Percentiles rank a stretch among this genome's conserved stretches.
Conservation (phyloP, 23 tunicate genomes). For the Halocynthia roretzi region DNA sequence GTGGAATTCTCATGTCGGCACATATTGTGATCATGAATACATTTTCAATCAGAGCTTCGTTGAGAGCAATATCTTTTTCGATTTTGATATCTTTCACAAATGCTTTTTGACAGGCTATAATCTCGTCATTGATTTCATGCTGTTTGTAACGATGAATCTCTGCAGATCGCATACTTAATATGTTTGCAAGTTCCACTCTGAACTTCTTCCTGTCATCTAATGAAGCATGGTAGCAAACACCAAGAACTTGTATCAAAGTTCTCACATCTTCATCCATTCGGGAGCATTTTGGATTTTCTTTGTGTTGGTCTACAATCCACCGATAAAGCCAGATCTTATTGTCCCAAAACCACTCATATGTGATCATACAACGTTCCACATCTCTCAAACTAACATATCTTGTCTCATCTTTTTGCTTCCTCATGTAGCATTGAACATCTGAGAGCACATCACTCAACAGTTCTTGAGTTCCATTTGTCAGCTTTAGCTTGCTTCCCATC, state of each 20-base stretch:
- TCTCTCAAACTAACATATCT: constrained; percentile 80
- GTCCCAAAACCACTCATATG: constrained; percentile 34
- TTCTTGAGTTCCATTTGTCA: not conserved
- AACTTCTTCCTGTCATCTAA: constrained; percentile 32
- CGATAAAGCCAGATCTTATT: constrained; percentile 35
- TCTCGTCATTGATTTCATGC: constrained; percentile 30
- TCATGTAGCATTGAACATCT: constrained; percentile 39
- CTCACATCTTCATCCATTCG: not conserved
- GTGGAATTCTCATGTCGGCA: constrained; percentile 59
- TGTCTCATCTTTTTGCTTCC: constrained; percentile 13
- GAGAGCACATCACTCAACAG: constrained; percentile 32
- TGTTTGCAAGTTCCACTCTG: constrained; percentile 20
- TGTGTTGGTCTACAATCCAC: constrained; percentile 4
- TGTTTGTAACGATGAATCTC: not conserved
- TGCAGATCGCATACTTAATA: not conserved
- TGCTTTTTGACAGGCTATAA: constrained; percentile 55
- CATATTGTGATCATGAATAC: constrained; percentile 53
- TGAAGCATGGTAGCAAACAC: constrained; percentile 63
- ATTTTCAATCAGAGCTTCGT: constrained; percentile 66
- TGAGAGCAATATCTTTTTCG: constrained; percentile 43
- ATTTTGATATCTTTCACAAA: constrained; percentile 25
- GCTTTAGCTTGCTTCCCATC: not conserved
- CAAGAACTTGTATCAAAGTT: constrained; percentile 47
- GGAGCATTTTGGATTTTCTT: not conserved
- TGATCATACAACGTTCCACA: constrained; percentile 51